Percentiles rank a stretch among this genome's conserved stretches.
These are phyloP conservation scores for Nothoprocta perdicaria DNA, from an alignment of 2,113 vertebrate genomes.

Conservation along the genomic window DNA sequence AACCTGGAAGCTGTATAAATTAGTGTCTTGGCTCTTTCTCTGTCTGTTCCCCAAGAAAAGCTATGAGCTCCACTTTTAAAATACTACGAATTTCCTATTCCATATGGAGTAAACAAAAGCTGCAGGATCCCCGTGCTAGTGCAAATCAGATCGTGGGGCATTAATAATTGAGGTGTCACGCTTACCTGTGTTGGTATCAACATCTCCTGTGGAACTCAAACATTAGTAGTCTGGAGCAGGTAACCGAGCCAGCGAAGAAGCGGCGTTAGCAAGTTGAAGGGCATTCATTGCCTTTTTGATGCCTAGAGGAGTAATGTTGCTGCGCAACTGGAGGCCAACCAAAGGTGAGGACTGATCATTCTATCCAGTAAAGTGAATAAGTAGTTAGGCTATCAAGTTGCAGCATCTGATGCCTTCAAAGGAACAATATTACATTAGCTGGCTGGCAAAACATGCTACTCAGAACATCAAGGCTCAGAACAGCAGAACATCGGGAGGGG, in stretches of 20 bases:
- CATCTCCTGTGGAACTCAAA: constrained; percentile 36
- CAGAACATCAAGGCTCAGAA: constrained; percentile 84
- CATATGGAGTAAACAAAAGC: not conserved
- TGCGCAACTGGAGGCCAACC: constrained; percentile 84
- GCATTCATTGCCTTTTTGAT: constrained; percentile 83
- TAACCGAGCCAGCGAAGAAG: constrained; percentile 84
- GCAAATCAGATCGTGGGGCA: constrained; percentile 5
- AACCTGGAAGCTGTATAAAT: not conserved
- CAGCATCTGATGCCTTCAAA: constrained; percentile 85
- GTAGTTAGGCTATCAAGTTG: constrained; percentile 86
- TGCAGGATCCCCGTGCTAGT: not conserved
- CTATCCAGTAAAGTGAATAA: constrained; percentile 86
- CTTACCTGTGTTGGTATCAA: constrained; percentile 1
- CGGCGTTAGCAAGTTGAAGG: constrained; percentile 87
- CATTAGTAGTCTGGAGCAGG: constrained; percentile 71
- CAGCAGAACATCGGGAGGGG: constrained; percentile 87
- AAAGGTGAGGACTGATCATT: constrained; percentile 85
- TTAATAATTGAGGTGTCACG: constrained; percentile 1
- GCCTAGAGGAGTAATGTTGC: constrained; percentile 89
- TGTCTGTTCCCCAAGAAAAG: not conserved
- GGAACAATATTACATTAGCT: constrained; percentile 86
- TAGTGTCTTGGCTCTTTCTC: not conserved
- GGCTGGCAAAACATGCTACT: constrained; percentile 85
- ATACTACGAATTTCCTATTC: not conserved
- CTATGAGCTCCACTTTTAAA: not conserved